Conservation (phyloP, 1,140 invertebrate species). For the Pollicipes pollicipes region DNA sequence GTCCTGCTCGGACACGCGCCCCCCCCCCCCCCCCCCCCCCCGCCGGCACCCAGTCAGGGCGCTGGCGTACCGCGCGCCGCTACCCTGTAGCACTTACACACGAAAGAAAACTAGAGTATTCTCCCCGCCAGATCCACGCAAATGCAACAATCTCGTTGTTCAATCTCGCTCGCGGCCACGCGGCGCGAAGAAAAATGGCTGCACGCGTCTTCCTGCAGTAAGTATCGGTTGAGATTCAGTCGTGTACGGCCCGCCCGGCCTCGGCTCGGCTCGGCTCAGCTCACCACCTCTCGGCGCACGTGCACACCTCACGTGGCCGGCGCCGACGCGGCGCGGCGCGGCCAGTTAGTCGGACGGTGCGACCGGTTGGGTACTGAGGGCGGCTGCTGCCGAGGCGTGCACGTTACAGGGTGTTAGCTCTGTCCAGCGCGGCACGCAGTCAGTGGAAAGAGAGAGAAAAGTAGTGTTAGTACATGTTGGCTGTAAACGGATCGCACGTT, state of each 20-base stretch:
- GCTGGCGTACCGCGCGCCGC: too few relatives aligned
- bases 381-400: background rate
- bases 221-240: background rate
- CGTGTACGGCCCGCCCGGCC: background rate
- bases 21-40: too few relatives aligned
- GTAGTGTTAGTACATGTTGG: background rate
- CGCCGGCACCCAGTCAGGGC: too few relatives aligned
- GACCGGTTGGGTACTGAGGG: background rate
- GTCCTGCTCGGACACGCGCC: background rate
- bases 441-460: background rate
- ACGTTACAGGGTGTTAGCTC: background rate
- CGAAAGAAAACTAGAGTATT: background rate
- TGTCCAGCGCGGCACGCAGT: background rate
- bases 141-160: background rate
- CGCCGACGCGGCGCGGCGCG: too few relatives aligned
- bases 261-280: too few relatives aligned
- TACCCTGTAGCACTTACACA: background rate
- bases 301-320: background rate
- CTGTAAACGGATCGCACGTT: background rate
- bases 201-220: background rate
- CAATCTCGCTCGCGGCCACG: background rate
- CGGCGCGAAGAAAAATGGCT: background rate
- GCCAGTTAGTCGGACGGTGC: background rate
- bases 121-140: background rate
- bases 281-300: background rate